Base-by-base conservation (phyloP, 2,797 vertebrate genomes). In the Peromyscus aztecus region DNA sequence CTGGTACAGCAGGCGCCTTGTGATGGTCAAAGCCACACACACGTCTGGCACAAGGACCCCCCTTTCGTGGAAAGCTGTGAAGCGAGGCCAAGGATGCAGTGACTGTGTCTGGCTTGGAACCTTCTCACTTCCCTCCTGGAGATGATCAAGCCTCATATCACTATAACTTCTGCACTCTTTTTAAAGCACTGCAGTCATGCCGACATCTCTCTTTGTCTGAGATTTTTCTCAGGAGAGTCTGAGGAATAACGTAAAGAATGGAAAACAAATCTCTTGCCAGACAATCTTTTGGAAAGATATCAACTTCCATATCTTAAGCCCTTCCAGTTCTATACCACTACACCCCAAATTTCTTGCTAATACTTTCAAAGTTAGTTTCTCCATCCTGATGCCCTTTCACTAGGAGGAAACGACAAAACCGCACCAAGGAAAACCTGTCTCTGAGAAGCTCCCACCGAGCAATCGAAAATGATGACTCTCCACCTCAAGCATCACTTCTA, bases 381-480 rank as follows among this genome's bases (percentile, higher is more conserved):
- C 82, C 94, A 87, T 59, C 49, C 52, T 78, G 59, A 59, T 57
- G 85, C 67, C 95, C 61, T 97, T 97, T 94, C 40, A 49, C 67
- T 93, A 61, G 80, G 91, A 94, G 93, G 96, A 96, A 96, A 96
- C 21, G 11, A 27, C 59, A 90, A 61, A 96, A 89, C 55, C 43
- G 0, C 29, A 46, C 86, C 93, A 96, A 89, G 96, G 92, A 96
- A 96, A 97, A n/a, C 69, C 43, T 67, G 17, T 92, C 87, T 96
- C 91, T 67, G 75, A 97, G 95, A 95, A 96, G 78, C 77, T 98
- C 96, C 91, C 97, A 76, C 63, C 92, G 95, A 98, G 97, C 97
- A 97, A 98, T 98, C 98, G 96, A 97, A 98, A 98, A 98, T 98
- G 97, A 98, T 98, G 97, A 98, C 97, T 97, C 97, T 97, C 96